phyloP scores from a whole-genome alignment of 2,797 vertebrate genomes.

The Leuciscus waleckii region DNA sequence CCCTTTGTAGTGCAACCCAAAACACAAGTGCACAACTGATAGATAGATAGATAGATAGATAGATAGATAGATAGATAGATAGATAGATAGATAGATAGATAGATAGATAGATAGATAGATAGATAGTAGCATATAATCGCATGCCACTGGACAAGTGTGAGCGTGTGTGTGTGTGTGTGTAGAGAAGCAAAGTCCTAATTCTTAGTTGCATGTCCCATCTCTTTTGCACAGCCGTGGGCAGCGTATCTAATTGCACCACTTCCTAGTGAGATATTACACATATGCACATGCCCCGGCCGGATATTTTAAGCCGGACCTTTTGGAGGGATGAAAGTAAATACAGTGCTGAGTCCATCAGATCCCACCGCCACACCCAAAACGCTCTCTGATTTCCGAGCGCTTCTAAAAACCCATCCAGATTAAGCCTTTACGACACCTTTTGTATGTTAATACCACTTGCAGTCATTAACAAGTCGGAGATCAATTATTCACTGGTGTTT shows the following conservation, averaged over 20 bases:
- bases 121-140: not conserved
- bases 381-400: constrained; percentile 56
- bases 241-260: constrained; percentile 61
- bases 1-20: not conserved
- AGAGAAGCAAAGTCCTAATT: constrained; percentile 31
- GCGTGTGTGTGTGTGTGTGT: constrained; percentile 4
- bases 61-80: no score
- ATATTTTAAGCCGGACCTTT: constrained; percentile 64
- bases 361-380: constrained; percentile 59
- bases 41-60: no score
- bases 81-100: no score
- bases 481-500: constrained; percentile 22
- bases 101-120: no score
- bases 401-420: constrained; percentile 33
- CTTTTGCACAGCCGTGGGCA: constrained; percentile 35
- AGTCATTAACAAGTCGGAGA: constrained; percentile 14
- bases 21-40: not conserved
- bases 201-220: constrained; percentile 17
- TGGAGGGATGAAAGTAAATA: constrained; percentile 64
- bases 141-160: not conserved
- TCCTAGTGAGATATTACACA: constrained; percentile 61
- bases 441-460: not conserved
- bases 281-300: constrained; percentile 58
- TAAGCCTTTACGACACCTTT: constrained; percentile 46
- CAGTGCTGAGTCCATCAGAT: constrained; percentile 62